Evolutionary conservation across 2,888 invertebrate genomes (phyloP).

Genomic region (Oscheius myriophilus): DNA sequence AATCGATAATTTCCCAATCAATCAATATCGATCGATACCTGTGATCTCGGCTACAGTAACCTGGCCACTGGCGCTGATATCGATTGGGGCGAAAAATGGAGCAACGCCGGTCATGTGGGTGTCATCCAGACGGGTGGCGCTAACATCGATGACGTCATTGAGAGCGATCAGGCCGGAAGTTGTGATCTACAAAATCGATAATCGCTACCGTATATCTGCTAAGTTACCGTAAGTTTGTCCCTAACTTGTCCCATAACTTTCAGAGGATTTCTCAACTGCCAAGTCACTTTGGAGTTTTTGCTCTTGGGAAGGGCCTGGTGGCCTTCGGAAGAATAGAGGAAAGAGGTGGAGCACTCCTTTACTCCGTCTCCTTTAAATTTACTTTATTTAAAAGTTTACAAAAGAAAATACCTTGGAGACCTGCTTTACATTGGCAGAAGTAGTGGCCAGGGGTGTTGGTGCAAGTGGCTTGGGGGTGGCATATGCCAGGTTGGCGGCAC

Average conservation of each 20-base stretch:
- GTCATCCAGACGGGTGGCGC: constrained; percentile 53
- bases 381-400: background rate
- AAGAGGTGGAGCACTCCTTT: constrained; percentile 58
- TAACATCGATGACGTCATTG: constrained; percentile 44
- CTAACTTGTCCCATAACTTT: constrained; percentile 61
- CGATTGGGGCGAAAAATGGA: constrained; percentile 67
- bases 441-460: constrained; percentile 69
- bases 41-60: constrained; percentile 49
- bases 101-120: constrained; percentile 63
- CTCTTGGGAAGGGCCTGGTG: constrained; percentile 58
- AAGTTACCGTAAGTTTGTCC: constrained; percentile 55
- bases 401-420: constrained; percentile 20
- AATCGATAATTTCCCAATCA: background rate
- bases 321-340: constrained; percentile 60
- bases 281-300: constrained; percentile 58
- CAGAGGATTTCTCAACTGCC: constrained; percentile 59
- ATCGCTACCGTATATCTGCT: background rate
- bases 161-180: constrained; percentile 65
- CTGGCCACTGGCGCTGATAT: constrained; percentile 42
- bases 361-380: constrained; percentile 59
- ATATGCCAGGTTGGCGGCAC: constrained; percentile 55
- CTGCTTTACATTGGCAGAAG: constrained; percentile 65
- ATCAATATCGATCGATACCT: constrained; percentile 20
- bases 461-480: constrained; percentile 66
- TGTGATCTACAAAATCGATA: constrained; percentile 50